These are phyloP conservation scores for Euborellia annulipes DNA, from an alignment of 1,140 invertebrate genomes.

Conservation along the genomic window DNA sequence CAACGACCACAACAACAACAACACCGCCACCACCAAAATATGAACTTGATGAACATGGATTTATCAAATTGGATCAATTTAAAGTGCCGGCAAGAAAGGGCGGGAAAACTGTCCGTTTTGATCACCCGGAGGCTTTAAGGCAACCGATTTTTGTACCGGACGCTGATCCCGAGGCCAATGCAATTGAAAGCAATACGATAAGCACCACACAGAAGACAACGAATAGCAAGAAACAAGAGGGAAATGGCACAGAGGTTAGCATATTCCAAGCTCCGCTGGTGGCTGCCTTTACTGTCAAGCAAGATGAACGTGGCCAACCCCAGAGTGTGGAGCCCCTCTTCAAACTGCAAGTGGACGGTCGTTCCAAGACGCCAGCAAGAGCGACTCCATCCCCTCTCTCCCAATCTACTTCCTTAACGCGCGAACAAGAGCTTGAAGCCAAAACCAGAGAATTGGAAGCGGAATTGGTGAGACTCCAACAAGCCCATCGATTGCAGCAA, in stretches of 20 bases:
- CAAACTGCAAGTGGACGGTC: constrained; percentile 19
- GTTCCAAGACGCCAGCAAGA: constrained; percentile 8
- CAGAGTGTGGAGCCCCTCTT: constrained; percentile 56
- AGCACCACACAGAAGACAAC: too few relatives aligned
- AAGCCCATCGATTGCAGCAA: constrained; percentile 29
- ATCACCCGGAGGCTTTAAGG: too few relatives aligned
- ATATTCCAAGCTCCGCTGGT: constrained; percentile 63
- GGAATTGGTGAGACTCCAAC: not conserved
- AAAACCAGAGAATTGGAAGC: constrained; percentile 1
- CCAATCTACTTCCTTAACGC: not conserved
- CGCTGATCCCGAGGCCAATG: not conserved
- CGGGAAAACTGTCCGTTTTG: too few relatives aligned
- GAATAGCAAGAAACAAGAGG: constrained; percentile 20
- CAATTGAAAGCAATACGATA: too few relatives aligned
- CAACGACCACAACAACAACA: constrained; percentile 32
- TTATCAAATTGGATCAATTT: not conserved
- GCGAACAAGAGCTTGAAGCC: constrained; percentile 1
- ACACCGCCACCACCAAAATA: constrained; percentile 31
- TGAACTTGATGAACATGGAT: constrained; percentile 6
- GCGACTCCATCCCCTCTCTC: not conserved
- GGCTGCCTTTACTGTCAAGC: constrained; percentile 66
- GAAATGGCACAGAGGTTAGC: constrained; percentile 51
- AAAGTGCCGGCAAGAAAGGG: too few relatives aligned
- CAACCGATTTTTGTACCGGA: constrained; percentile 3
- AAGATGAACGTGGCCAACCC: constrained; percentile 55